Base-by-base conservation (phyloP, 2,888 invertebrate species). In the Trissolcus brochymenae region DNA sequence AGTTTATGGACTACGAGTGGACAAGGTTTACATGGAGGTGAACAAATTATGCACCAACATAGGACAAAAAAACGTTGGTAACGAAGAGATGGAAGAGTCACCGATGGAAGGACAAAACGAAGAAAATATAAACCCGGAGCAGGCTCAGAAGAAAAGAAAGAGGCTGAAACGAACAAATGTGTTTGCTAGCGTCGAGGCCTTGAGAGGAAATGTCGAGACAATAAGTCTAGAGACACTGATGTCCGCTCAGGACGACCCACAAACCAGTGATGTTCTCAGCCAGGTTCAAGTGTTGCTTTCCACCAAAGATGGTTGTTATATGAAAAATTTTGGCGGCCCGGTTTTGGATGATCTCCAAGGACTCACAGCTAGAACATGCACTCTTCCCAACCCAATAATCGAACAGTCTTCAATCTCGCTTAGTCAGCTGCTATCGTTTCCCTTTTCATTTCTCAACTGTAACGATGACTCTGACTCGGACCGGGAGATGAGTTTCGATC, bases 1-100 rank as follows among this genome's bases (percentile, higher is more conserved):
- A 86, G 96, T 97, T 61, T 97, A 97, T 89, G 94, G 95, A 0
- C 93, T 94, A 76, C 92, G 97, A 76, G 97, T 98, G 0, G 97
- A 98, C 89, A 94, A 94, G 53, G 92, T 97, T 13, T 94, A 97
- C 87, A 91, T 93, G 55, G 95, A 96, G 86, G 94, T 95, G 1
- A 90, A 95, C 79, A 94, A 95, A 85, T 94, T 97, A 90, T 93
- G 93, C 0, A 93, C 93, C 0, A 94, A 93, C 1, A 89, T 94
- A 61, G 92, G 89, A 57, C 91, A 91, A 83, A 91, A 86, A 43
- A 78, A 62, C 79, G 73, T 73, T 54, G 76, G 65, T n/a, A 77
- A 81, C 19, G 67, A 17, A 50, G n/a, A 6, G n/a, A 17, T 40
- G 14, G 59, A 61, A n/a, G 66, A 73, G 4, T 0, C 13, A 14